Evolutionary conservation across 1,140 invertebrate genomes (phyloP).

Genomic region (Macrotrachela quadricornifera): DNA sequence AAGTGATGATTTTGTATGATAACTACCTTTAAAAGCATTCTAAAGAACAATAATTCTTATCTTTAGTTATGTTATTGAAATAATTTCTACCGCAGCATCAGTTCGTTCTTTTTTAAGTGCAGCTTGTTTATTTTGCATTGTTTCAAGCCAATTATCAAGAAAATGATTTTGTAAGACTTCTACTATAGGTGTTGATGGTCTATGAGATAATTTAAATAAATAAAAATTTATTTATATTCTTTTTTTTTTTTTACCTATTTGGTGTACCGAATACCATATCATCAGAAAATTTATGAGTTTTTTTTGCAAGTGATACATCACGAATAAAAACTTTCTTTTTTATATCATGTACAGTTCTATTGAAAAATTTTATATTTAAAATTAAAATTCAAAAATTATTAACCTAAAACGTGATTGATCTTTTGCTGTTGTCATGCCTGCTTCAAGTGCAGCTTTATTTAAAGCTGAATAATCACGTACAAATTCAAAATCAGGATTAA

Average conservation of each 20-base stretch:
- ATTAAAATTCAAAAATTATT: not conserved
- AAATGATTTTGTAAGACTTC: slow-evolving; percentile 5
- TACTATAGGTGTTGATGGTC: slow-evolving; percentile 8
- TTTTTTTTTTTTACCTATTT: not conserved
- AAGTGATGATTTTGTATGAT: slow-evolving; percentile 7
- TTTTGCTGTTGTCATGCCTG: slow-evolving; percentile 1
- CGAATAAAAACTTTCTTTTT: slow-evolving; percentile 6
- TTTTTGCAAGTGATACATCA: not conserved
- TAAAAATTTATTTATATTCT: not conserved
- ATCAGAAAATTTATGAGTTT: not conserved
- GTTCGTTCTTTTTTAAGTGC: not conserved
- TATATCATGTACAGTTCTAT: slow-evolving; percentile 1
- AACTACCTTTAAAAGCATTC: slow-evolving; percentile 4
- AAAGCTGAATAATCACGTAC: slow-evolving; percentile 3
- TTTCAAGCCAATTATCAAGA: slow-evolving; percentile 5
- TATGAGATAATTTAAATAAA: not conserved
- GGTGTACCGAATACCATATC: not conserved
- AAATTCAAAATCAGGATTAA: not conserved
- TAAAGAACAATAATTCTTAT: not conserved
- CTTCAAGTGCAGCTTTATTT: slow-evolving; percentile 5
- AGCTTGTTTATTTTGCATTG: slow-evolving; percentile 3
- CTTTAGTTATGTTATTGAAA: not conserved
- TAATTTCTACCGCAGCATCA: not conserved
- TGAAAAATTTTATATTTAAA: not conserved
- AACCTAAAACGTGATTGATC: not conserved